Conservation (phyloP, 2,888 invertebrate genomes). For the Stenodema calcarata region DNA sequence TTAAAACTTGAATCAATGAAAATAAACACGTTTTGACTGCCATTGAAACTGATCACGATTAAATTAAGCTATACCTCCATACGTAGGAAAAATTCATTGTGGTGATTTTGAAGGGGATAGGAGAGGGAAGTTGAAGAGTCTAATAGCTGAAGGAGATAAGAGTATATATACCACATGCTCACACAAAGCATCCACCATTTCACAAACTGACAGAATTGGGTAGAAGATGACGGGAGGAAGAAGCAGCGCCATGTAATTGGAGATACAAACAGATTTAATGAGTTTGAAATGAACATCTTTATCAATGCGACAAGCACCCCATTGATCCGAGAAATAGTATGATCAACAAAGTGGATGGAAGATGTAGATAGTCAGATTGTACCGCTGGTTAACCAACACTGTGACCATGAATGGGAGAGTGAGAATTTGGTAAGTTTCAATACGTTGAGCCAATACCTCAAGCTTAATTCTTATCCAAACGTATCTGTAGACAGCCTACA, state of each 20-base stretch:
- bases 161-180: slow-evolving; percentile 23
- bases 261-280: background rate
- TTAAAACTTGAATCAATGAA: too few relatives aligned
- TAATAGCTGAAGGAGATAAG: background rate
- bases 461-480: too few relatives aligned
- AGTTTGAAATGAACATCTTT: background rate
- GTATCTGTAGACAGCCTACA: too few relatives aligned
- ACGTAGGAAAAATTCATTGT: background rate
- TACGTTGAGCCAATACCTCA: too few relatives aligned
- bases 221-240: background rate
- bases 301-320: background rate
- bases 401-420: too few relatives aligned
- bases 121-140: background rate
- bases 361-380: too few relatives aligned
- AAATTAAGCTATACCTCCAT: background rate
- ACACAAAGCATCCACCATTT: slow-evolving; percentile 27
- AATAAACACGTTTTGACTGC: too few relatives aligned
- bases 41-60: background rate
- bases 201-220: slow-evolving; percentile 18
- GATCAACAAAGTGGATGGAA: too few relatives aligned
- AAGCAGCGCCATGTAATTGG: background rate
- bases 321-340: too few relatives aligned
- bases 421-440: too few relatives aligned
- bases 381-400: too few relatives aligned
- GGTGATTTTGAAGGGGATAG: background rate